These are phyloP conservation scores for Pimpla rufipes DNA, from an alignment of 2,888 invertebrate species.

Conservation along the genomic window DNA sequence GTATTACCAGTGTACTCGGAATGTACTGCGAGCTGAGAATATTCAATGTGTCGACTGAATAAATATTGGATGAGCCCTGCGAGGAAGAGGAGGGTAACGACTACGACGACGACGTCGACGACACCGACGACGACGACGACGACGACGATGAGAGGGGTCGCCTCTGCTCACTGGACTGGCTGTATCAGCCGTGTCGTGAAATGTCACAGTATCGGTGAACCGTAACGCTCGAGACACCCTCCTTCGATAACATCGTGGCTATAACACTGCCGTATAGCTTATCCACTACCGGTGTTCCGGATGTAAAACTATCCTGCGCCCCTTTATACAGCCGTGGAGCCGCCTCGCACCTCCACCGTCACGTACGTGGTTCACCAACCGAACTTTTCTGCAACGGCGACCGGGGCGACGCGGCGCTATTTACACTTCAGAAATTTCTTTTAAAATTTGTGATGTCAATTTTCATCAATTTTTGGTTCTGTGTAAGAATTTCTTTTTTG, in stretches of 20 bases:
- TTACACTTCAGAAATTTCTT: neutral
- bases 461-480: neutral
- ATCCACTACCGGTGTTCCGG: conserved; percentile 34
- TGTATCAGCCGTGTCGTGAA: conserved; percentile 75
- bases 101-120: conserved; percentile 48
- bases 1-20: conserved; percentile 79
- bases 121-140: conserved; percentile 11
- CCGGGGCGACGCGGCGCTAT: neutral
- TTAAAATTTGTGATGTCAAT: neutral
- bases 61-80: conserved; percentile 82
- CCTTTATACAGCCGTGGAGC: neutral
- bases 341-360: neutral
- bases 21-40: conserved; percentile 79
- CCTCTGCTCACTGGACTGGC: conserved; percentile 52
- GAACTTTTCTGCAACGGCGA: neutral
- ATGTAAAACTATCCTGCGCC: conserved; percentile 52
- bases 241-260: conserved; percentile 49
- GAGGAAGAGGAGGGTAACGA: conserved; percentile 54
- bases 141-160: conserved; percentile 2
- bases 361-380: conserved; percentile 4
- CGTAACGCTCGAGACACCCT: conserved; percentile 42
- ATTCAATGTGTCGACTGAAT: conserved; percentile 81
- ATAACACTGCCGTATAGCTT: conserved; percentile 27
- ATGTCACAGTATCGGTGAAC: conserved; percentile 74
- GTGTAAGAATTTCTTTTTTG: too few species aligned